Percentiles rank a stretch among this genome's conserved stretches.
These are phyloP conservation scores for Eristalinus sepulchralis DNA, from an alignment of 2,888 invertebrate species.

Conservation along the genomic window DNA sequence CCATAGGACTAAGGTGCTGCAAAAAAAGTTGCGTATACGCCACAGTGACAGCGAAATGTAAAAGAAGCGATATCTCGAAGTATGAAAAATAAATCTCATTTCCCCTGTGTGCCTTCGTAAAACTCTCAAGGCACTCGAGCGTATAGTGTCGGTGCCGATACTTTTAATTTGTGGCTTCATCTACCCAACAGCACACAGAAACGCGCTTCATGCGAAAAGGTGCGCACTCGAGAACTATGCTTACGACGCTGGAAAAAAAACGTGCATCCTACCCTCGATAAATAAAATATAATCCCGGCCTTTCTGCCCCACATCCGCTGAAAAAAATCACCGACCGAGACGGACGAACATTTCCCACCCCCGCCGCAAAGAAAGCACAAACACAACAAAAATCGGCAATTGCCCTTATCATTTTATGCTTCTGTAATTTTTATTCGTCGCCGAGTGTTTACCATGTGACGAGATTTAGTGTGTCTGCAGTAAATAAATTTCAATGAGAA, in stretches of 20 bases:
- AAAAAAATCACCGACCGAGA: neutral
- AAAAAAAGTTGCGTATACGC: constrained; percentile 17
- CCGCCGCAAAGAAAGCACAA: neutral
- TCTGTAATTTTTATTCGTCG: constrained; percentile 5
- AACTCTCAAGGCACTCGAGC: neutral
- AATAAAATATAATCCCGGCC: neutral
- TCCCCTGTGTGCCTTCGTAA: no score
- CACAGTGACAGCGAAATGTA: neutral
- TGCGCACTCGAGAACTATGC: neutral
- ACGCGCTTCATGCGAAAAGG: neutral
- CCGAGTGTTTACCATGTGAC: constrained; percentile 11
- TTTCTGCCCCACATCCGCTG: neutral
- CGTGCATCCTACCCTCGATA: neutral
- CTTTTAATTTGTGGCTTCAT: neutral
- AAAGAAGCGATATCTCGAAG: neutral
- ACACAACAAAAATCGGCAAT: neutral
- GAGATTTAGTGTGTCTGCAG: constrained; percentile 39
- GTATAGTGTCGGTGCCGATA: neutral
- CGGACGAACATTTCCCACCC: neutral
- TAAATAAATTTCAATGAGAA: constrained; percentile 25
- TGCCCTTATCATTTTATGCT: neutral
- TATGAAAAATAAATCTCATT: neutral
- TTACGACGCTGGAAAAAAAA: neutral
- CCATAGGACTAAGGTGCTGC: neutral
- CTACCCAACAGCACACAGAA: neutral